phyloP scores from a whole-genome alignment of 1,140 invertebrate genomes.

The Sinella curviseta region DNA sequence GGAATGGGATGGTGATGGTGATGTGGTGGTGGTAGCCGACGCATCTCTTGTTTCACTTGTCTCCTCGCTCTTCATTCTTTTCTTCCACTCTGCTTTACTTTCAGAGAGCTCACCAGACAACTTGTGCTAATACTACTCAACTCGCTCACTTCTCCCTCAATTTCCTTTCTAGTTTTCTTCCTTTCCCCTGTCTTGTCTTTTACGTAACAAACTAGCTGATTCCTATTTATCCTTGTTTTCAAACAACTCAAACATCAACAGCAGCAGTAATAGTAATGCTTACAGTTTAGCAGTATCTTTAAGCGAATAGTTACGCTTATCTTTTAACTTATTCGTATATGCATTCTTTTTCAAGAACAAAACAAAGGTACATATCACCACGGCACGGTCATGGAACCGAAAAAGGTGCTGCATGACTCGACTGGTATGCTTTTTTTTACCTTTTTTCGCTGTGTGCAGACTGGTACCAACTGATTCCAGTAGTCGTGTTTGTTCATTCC shows the following conservation, averaged over 20 bases:
- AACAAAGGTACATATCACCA: no score
- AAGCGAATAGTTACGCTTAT: no score
- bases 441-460: not conserved
- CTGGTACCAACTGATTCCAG: not conserved
- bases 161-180: not conserved
- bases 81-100: not conserved
- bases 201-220: not conserved
- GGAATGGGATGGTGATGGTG: not conserved
- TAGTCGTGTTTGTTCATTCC: not conserved
- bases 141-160: conserved; percentile 1
- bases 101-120: not conserved
- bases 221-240: conserved; percentile 24
- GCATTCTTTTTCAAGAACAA: no score
- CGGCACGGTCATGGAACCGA: no score
- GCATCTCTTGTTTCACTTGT: conserved; percentile 27
- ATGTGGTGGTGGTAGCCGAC: not conserved
- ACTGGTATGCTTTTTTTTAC: not conserved
- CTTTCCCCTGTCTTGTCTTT: not conserved
- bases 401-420: no score
- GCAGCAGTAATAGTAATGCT: not conserved
- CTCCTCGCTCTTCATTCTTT: not conserved
- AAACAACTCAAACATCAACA: not conserved
- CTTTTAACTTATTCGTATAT: no score
- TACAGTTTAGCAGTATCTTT: no score
- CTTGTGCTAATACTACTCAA: conserved; percentile 5